Base-by-base conservation (phyloP, 2,888 invertebrate species). In the Acleris emargana region DNA sequence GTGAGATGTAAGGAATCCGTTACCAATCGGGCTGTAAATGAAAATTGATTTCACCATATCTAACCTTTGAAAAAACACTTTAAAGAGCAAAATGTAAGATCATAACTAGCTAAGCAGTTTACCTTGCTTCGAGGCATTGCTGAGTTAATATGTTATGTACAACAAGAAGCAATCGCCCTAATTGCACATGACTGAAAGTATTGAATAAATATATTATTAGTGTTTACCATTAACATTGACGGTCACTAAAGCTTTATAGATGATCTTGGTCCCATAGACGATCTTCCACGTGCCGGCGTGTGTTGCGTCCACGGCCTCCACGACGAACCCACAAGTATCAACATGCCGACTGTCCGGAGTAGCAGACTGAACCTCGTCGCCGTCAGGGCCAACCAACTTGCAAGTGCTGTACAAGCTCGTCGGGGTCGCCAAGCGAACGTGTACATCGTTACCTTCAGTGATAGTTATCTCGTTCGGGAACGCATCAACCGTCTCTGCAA, bases 241-340 rank as follows among this genome's bases (percentile, higher is more conserved):
- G 4, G n/a, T 5, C 11, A 68, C 58, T 13, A 53, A 49, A 20
- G 67, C 68, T 47, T 55, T 68, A 43, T 67, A 68, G n/a, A 59
- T 52, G 32, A 67, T 62, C 16, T 38, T 60, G 7, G 32, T 51
- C 17, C 67, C 67, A 17, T 59, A 67, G 6, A 52, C 59, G 32
- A 68, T 67, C 3, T 51, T 38, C 67, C 68, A 68, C 5, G 51
- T 62, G 13, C 68, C 66, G 22, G 13, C 18, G 28, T 67, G 67
- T 1, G 9, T 17, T 2, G 47, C 51, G n/a, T 51, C 58, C 0
- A 67, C 59, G 2, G 54, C 54, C 9, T 17, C 17, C 17, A 67
- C 62, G 18, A 60, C 49, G 22, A 67, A 67, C 4, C 67, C 67
- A 47, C 68, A 68, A 5, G 58, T 20, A 1, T 64, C 51, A 16